Percentiles rank a stretch among this genome's conserved stretches.
Evolutionary conservation across 53 echinoderm and acorn worm genomes (phyloP).

Genomic region (Echinarachnius parma): DNA sequence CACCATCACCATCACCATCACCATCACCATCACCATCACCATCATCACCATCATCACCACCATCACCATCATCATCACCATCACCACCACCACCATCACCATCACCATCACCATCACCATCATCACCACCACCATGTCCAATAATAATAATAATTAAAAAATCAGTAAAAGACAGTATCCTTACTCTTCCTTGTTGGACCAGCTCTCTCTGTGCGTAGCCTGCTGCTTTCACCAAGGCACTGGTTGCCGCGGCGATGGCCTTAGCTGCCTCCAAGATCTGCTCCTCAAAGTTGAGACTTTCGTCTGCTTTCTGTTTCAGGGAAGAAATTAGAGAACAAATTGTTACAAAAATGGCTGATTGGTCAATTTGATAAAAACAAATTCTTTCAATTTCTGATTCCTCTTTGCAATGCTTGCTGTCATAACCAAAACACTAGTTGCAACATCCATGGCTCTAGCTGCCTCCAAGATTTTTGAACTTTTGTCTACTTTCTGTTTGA

Average conservation of each 20-base stretch:
- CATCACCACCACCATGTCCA: neutral
- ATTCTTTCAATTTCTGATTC: no score
- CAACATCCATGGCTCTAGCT: no score
- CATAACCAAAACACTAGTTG: no score
- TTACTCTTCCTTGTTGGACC: conserved; percentile 91
- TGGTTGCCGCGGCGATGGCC: conserved; percentile 91
- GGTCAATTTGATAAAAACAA: neutral
- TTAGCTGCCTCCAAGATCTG: conserved; percentile 98
- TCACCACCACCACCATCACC: neutral
- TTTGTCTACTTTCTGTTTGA: no score
- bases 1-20: neutral
- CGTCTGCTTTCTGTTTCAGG: conserved; percentile 77
- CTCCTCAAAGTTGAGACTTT: conserved; percentile 95
- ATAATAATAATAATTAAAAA: no score
- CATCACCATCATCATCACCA: neutral
- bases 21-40: neutral
- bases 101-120: conserved; percentile 6
- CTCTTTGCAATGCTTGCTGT: no score
- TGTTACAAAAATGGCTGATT: neutral
- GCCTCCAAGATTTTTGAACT: no score
- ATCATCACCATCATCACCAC: neutral
- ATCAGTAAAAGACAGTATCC: neutral
- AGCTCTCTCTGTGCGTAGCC: conserved; percentile 91
- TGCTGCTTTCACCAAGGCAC: conserved; percentile 93
- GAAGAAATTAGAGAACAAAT: conserved; percentile 2